These are phyloP conservation scores for Diabrotica balteata DNA, from an alignment of 2,888 invertebrate genomes.

Conservation along the genomic window DNA sequence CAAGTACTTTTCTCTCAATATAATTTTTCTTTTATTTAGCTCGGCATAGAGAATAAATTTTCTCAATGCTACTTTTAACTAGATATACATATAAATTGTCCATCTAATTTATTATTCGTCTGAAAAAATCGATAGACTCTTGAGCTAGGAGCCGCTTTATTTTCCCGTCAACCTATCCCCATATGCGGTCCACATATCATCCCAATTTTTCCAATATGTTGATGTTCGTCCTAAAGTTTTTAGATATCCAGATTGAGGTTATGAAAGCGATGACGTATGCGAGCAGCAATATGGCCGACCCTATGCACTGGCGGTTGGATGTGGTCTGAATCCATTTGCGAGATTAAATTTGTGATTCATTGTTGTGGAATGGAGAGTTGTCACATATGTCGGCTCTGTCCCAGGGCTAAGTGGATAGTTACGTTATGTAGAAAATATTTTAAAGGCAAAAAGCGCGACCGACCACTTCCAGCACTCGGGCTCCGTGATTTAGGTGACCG, in stretches of 20 bases:
- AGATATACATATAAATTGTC: too few species aligned
- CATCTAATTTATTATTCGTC: too few species aligned
- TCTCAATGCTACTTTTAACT: too few species aligned
- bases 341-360: constrained; percentile 76
- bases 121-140: too few species aligned
- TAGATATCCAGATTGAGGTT: constrained; percentile 41
- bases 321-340: constrained; percentile 70
- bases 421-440: constrained; percentile 60
- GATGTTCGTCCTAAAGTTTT: constrained; percentile 24
- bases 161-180: not conserved
- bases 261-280: constrained; percentile 51
- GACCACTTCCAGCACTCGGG: constrained; percentile 37
- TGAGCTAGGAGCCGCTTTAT: not conserved
- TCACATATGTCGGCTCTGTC: constrained; percentile 69
- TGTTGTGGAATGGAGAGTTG: constrained; percentile 66
- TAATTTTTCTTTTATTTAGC: too few species aligned
- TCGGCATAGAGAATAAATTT: too few species aligned
- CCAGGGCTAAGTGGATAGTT: constrained; percentile 60
- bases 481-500: constrained; percentile 49
- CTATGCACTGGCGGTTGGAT: constrained; percentile 42
- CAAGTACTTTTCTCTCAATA: too few species aligned
- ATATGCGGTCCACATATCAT: constrained; percentile 2
- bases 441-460: constrained; percentile 54
- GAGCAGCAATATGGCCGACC: constrained; percentile 58
- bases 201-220: constrained; percentile 30